Evolutionary conservation across 2,113 vertebrate genomes (phyloP), one percentile per base, ranked within the genome.

Genomic region (Scomber scombrus): DNA sequence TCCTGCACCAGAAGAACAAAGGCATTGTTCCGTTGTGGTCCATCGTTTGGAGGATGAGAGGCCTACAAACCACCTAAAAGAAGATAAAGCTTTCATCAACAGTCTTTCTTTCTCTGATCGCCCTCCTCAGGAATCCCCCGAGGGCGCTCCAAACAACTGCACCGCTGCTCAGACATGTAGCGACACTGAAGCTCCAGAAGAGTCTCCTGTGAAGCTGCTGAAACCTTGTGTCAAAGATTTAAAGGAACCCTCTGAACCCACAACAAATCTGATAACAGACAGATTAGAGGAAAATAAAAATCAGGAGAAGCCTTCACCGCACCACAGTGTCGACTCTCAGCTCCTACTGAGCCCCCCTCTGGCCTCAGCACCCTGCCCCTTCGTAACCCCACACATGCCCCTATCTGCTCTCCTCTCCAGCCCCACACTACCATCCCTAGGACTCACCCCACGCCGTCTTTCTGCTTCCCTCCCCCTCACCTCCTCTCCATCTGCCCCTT

Each of bases 291-390:
- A 54, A 50, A 50, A 64, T 19, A 60, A 34, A 13, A 9, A 11
- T n/a, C 10, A 21, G 2, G 16, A 43, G 46, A 46, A 43, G n/a
- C 47, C 19, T 61, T 43, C 19, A 6, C 46, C 6, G 14, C 13
- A 3, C 1, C 72, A 15, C 14, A 3, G 29, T 0, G 58, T 67
- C 52, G 18, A 3, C 11, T 26, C 89, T 26, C 83, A 85, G 80
- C 58, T 90, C 26, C 74, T 79, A n/a, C 13, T 80, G 50, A 91
- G 86, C 49, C 90, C 88, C 43, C 47, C 68, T 55, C 79, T 45
- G 31, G 66, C 81, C 15, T 81, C 71, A 11, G 73, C 77, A 0
- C 65, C 62, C 6, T 49, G 19, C 11, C 63, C 63, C 26, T 54
- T 29, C 21, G 16, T 50, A 8, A 47, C 43, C 8, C 55, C 69